Percentiles rank a stretch among this genome's conserved stretches.
Evolutionary conservation across 2,888 invertebrate genomes (phyloP).

Genomic region (Rhogogaster chlorosoma): DNA sequence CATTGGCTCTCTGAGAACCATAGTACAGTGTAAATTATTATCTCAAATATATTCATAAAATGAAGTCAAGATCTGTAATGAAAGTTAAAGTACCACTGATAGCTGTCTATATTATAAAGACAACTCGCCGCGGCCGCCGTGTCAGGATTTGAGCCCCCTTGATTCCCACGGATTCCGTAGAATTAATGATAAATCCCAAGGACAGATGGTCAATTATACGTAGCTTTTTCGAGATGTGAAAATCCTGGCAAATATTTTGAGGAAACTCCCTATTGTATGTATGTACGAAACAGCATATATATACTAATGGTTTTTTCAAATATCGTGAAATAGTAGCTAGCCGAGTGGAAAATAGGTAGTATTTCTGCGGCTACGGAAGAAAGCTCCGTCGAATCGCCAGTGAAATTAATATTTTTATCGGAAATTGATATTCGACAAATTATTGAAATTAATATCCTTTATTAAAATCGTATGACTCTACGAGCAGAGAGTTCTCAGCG

Average conservation of each 20-base stretch:
- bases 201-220: too few species aligned
- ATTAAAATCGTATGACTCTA: constrained; percentile 6
- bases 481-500: not conserved
- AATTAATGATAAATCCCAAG: too few species aligned
- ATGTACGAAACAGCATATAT: not conserved
- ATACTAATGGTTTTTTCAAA: not conserved
- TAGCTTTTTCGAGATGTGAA: too few species aligned
- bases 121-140: too few species aligned
- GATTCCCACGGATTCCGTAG: too few species aligned
- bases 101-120: too few species aligned
- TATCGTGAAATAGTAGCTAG: not conserved
- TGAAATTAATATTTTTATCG: constrained; percentile 24
- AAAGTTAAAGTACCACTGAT: not conserved
- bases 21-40: too few species aligned
- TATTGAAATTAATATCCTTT: constrained; percentile 6
- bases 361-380: not conserved
- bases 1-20: too few species aligned
- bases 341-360: constrained; percentile 1
- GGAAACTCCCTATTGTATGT: too few species aligned
- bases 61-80: not conserved
- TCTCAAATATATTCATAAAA: not conserved
- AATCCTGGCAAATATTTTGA: too few species aligned
- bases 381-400: not conserved
- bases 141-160: too few species aligned
- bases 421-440: constrained; percentile 36